phyloP scores from a whole-genome alignment of 2,797 vertebrate species.

The Echiichthys vipera region DNA sequence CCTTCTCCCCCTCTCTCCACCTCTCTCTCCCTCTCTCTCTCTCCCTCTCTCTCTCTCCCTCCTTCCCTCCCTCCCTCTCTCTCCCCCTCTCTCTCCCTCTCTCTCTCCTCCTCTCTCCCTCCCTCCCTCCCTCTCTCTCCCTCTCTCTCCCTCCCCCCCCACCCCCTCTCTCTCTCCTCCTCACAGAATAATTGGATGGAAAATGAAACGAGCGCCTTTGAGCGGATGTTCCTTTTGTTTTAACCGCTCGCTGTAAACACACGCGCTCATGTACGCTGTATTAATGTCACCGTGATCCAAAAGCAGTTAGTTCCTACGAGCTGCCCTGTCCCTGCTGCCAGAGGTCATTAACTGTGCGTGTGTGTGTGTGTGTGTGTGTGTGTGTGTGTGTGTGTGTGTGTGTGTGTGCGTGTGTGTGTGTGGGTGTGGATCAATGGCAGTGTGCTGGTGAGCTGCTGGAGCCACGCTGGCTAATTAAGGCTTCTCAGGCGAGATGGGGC shows the following conservation, averaged over 20 bases:
- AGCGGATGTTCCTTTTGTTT: constrained; percentile 58
- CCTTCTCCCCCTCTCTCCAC: too few species aligned
- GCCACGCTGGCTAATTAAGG: constrained; percentile 62
- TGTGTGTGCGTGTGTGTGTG: constrained; percentile 4
- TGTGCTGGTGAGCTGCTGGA: constrained; percentile 43
- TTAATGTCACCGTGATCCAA: constrained; percentile 62
- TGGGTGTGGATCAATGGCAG: constrained; percentile 33
- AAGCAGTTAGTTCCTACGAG: constrained; percentile 55
- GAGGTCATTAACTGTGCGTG: constrained; percentile 55
- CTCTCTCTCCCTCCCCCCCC: too few species aligned
- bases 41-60: too few species aligned
- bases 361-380: constrained; percentile 2
- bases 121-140: too few species aligned
- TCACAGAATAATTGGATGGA: constrained; percentile 70
- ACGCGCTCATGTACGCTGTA: constrained; percentile 32
- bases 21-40: too few species aligned
- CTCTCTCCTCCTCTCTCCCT: too few species aligned
- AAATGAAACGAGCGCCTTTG: constrained; percentile 63
- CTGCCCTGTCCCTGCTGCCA: constrained; percentile 38
- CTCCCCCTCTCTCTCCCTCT: too few species aligned
- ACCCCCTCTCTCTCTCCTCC: too few species aligned
- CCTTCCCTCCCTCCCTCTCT: too few species aligned
- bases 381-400: constrained; percentile 17
- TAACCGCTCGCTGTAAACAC: constrained; percentile 43
- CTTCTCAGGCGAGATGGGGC: constrained; percentile 30